Base-by-base conservation (phyloP, 92 coral and sea anemone genomes). In the Meandrina meandrites region DNA sequence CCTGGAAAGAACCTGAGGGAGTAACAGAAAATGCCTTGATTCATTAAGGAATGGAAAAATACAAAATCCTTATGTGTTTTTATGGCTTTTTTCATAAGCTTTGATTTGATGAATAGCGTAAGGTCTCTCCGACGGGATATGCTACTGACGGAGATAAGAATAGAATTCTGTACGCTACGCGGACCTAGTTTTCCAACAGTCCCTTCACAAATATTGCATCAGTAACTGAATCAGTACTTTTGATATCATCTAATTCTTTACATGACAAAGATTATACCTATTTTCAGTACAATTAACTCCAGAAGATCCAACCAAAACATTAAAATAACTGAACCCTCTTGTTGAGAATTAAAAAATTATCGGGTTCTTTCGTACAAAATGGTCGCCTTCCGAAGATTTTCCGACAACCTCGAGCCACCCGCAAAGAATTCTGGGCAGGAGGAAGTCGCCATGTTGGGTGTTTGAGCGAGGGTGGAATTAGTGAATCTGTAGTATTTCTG, bases 401-500 rank as follows among this genome's bases (percentile, higher is more conserved):
- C 80, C 89, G 90, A 87, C 47, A 40, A 34, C 30, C 37, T 36
- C 27, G 18, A 54, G 28, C 14, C 36, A 47, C 81, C 70, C 90
- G 93, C 94, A 85, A 75, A 62, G 98, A 53, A 66, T 68, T 70
- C 30, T 87, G 96, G 98, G 94, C 86, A 68, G 48, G 87, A 89
- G 91, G 90, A 92, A 78, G 69, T 94, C 84, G 98, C 98, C 98
- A 95, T 94, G 80, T 92, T 94, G 98, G 95, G 92, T 83, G 89
- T 88, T 90, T 83, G 93, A 73, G 82, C 88, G 92, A 93, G 94
- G 98, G 92, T 88, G 88, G 88, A 84, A 86, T 35, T 47, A 51
- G 86, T 85, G 7, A 73, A 56, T 84, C 28, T 17, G 53, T 85
- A 51, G 45, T 10, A 57, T 85, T 85, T 77, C 75, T 83, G 79